Evolutionary conservation across 2,888 invertebrate genomes (phyloP), one percentile per base, ranked within the genome.

Genomic region (Cabera pusaria): DNA sequence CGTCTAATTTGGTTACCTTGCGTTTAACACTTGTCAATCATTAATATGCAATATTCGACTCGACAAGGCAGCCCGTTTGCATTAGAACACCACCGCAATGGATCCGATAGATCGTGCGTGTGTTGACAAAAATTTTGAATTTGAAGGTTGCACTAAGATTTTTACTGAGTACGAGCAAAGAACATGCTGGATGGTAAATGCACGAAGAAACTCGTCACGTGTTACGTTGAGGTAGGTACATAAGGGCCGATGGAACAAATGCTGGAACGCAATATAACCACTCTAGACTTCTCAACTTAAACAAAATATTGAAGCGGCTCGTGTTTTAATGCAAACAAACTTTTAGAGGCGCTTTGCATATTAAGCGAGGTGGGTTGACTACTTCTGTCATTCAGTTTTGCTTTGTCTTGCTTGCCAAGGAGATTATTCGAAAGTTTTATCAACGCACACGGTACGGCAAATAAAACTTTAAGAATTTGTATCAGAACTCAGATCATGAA

Each of bases 281-380:
- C 73, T 85, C 80, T 84, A 86, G 85, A 86, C 82, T 80, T 65
- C 69, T 75, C 59, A 85, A 88, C 78, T 86, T 72, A 88, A 88
- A 88, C 68, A 87, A 88, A 88, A 88, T 83, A 83, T 84, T 87
- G 78, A 88, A 88, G 88, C 88, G 88, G 86, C 86, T 86, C 79
- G 88, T 88, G 88, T 88, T 88, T 83, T 87, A 88, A 88, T 88
- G 88, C 88, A 88, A 88, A 88, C 87, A 88, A 88, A 88, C 87
- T 87, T 86, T 81, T 80, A 65, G 84, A 88, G 88, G 88, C 88
- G 85, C 87, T 78, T 88, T 88, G 88, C 88, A 87, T 88, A 88
- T 87, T 78, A 88, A 88, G 88, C 88, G 86, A 88, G 88, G 88
- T 88, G 88, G 88, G 87, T 87, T 84, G 84, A 79, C 88, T 88